Percentiles rank a stretch among this genome's conserved stretches.
Conservation (phyloP, 2,113 vertebrate genomes). For the Gila orcuttii region DNA sequence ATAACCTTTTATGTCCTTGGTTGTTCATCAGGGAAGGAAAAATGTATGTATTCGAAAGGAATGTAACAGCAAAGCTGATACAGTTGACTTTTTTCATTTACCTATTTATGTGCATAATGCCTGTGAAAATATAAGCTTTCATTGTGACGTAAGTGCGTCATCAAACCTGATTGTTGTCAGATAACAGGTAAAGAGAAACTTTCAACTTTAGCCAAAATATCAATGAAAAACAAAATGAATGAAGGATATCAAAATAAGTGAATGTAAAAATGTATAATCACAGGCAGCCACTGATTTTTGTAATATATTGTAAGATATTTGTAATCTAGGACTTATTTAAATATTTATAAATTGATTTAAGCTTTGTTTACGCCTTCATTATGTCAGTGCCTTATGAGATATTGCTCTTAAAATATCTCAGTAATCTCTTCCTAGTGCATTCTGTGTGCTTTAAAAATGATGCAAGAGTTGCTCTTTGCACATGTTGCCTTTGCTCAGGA, state of each 20-base stretch:
- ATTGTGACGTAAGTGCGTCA: not conserved
- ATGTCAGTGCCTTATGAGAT: not conserved
- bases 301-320: slow-evolving; percentile 24
- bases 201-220: not conserved
- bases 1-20: not conserved
- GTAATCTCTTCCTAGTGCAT: not conserved
- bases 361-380: not conserved
- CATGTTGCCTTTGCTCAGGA: slow-evolving; percentile 16
- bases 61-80: not conserved
- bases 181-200: not conserved
- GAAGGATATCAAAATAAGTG: not conserved
- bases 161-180: not conserved
- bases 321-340: not conserved
- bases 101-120: not conserved
- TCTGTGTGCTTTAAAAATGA: not conserved
- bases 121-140: not conserved
- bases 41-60: not conserved
- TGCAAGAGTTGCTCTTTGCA: not conserved
- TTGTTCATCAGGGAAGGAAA: not conserved
- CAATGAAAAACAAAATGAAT: not conserved
- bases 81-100: not conserved
- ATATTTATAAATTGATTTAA: not conserved
- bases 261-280: not conserved
- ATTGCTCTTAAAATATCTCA: slow-evolving; percentile 16
- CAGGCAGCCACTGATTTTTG: not conserved